Base-by-base conservation (phyloP, 2,888 invertebrate genomes). In the Poecilus cupreus region DNA sequence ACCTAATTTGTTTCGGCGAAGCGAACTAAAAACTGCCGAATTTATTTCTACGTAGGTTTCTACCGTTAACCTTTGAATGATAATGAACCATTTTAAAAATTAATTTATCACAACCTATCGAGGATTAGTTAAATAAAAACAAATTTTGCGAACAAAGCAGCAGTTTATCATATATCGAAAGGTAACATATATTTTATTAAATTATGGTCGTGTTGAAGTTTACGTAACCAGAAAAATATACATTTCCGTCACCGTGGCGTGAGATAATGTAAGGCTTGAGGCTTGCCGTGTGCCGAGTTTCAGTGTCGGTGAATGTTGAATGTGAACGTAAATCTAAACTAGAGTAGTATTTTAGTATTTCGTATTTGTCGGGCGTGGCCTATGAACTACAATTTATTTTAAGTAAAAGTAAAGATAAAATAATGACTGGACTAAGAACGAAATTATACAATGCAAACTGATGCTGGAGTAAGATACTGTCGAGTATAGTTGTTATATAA, bases 331-430 rank as follows among this genome's bases (percentile, higher is more conserved):
- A 6, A 20, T 46, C 13, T 16, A 20, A 54, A 54, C 54, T 54
- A 54, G 22, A 20, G 22, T 20, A 20, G 16, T 6, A 54, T 54
- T 54, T 22, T 10, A 5, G 22, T 18, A 18, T 6, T 8, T 5
- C 5, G 32, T 22, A 20, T 5, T 20, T 18, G 16, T 16, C 11
- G 20, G 70, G 70, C 70, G 70, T 70, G 70, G 70, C 26, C 60
- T n/a, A 0, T 32, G 60, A 60, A 24, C 60, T 60, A 60, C 24
- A 46, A 46, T 60, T 60, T 24, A 11, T 39, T 20, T 54, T 70
- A 70, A 70, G 70, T 70, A 70, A 70, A 70, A 70, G 70, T 70
- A 37, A 60, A 26, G 60, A 32, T 46, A 46, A 46, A 46, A 2
- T 46, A 13, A 13, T 46, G 46, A 46, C 46, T 46, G n/a, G 46